phyloP scores from a whole-genome alignment of 1,140 invertebrate species.

The Drosophila teissieri region DNA sequence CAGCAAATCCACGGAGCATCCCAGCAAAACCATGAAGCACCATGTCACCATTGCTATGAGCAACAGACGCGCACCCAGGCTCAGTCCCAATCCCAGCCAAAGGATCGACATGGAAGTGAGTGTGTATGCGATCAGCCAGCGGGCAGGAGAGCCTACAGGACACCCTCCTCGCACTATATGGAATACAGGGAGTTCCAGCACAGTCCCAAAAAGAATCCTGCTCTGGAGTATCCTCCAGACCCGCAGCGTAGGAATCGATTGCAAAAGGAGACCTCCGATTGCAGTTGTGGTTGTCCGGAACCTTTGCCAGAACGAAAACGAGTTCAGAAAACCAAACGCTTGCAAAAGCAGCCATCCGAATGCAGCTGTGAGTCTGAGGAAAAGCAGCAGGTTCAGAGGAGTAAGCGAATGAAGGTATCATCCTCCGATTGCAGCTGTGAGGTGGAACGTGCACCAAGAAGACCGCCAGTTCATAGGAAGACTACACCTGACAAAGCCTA shows the following conservation, averaged over 20 bases:
- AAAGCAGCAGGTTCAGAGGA: background rate
- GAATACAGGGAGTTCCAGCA: slow-evolving; percentile 19
- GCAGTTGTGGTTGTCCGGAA: background rate
- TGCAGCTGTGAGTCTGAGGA: background rate
- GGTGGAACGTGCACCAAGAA: background rate
- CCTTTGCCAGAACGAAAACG: background rate
- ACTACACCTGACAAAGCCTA: background rate
- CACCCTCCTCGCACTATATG: slow-evolving; percentile 22
- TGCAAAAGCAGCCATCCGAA: background rate
- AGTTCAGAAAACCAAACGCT: background rate
- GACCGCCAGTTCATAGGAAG: background rate
- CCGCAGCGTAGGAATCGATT: background rate
- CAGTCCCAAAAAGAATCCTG: background rate
- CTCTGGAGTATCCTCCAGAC: background rate
- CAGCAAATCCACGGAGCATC: too few relatives aligned
- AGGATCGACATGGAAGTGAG: background rate
- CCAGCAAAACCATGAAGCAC: background rate
- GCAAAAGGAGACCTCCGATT: background rate
- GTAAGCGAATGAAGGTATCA: background rate
- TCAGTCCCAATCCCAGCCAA: background rate
- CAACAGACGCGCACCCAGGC: background rate
- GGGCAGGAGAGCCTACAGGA: background rate
- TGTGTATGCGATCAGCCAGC: background rate
- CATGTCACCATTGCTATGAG: too few relatives aligned
- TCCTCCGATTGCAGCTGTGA: background rate